Base-by-base conservation (phyloP, 2,797 vertebrate genomes). In the Cyprinella venusta region DNA sequence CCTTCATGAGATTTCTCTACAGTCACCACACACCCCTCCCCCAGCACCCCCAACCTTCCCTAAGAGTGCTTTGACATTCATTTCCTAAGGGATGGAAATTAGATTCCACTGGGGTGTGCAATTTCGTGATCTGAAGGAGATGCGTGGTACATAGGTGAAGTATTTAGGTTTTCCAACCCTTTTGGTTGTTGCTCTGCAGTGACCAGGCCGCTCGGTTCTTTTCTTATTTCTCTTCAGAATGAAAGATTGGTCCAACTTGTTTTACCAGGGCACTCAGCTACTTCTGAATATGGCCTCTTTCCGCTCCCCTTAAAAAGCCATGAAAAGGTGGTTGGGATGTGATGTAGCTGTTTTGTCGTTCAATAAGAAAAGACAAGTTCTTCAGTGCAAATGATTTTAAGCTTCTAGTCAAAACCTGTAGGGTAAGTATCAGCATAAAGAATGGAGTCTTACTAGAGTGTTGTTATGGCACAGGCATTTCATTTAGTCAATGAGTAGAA, bases 1-100 rank as follows among this genome's bases (percentile, higher is more conserved):
- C 68, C 33, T 79, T 80, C 74, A 56, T 24, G 42, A 80, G 69
- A 80, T 84, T 64, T 84, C 91, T 90, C 91, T 89, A 30, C n/a
- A 84, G 56, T 40, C 48, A 15, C 24, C 33, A 8, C 50, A 72
- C 68, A 89, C 89, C 90, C 89, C 88, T 89, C 86, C 86, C 65
- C 87, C 83, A 84, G 85, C 87, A 87, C 86, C 88, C 70, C 86
- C 88, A 86, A 81, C 89, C 88, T 89, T 87, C 84, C 87, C 89
- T 89, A 87, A 87, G 86, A 76, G 79, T 90, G 89, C 91, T 91
- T 91, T 90, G 87, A 92, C 90, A 89, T 91, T 90, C 86, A 87
- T 86, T 84, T 90, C 85, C 86, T 76, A 76, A 75, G 85, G 84
- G 87, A 87, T 84, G 87, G 86, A 90, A 88, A 90, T 84, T 87